Base-by-base conservation (phyloP, 2,113 vertebrate genomes). In the Leucopsar rothschildi region DNA sequence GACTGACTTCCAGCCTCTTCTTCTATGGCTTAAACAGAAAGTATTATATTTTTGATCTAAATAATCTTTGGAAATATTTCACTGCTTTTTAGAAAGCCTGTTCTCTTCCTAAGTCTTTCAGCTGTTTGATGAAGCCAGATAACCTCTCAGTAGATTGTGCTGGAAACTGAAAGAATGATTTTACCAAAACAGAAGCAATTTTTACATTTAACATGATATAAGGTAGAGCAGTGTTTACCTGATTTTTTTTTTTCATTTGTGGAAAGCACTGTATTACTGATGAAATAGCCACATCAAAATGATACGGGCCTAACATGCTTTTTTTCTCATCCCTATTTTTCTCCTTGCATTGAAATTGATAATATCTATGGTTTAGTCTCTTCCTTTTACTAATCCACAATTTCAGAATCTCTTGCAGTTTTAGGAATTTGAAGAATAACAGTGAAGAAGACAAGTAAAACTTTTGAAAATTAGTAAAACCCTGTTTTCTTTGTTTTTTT, bases 271-370 rank as follows among this genome's bases (percentile, higher is more conserved):
- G 27, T 39, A 60, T 70, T 70, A 19, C 15, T 68, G 73, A 82
- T 89, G 65, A 91, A 96, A 87, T 31, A 40, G 27, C 19, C 76
- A 60, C 49, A 76, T 75, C 44, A 85, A 92, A 79, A 84, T 89
- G 37, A 75, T 92, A 44, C 24, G 59, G 33, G 33, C 47, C 77
- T 78, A 82, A 47, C 18, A 27, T 64, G 5, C 35, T 80, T 93
- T 93, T 93, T 93, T 92, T 72, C 63, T 96, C 28, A 76, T 76
- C 20, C 15, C 47, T 79, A n/a, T 87, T 17, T 89, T 96, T 77
- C 50, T 73, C 59, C 71, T 81, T 86, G n/a, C 66, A 80, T 65
- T 82, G 66, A 79, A 96, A 91, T 82, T 29, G 44, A 50, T 89
- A 57, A 44, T 81, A 84, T 66, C 12, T 88, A 11, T 82, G 21